Evolutionary conservation across 2,888 invertebrate species (phyloP), one percentile per base, ranked within the genome.

Genomic region (Cantharis rufa): DNA sequence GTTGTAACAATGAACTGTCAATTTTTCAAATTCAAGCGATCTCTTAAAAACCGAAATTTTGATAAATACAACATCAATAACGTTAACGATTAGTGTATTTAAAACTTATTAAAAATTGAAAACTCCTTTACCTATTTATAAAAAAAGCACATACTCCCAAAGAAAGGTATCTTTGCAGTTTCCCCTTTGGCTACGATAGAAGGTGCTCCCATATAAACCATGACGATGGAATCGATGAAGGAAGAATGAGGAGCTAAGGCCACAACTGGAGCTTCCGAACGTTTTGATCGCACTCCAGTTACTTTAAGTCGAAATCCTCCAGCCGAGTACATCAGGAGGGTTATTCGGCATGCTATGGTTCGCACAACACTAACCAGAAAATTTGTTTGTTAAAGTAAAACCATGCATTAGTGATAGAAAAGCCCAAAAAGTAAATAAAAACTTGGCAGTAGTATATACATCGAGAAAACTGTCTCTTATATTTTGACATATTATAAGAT

Each of bases 211-310:
- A 95, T 91, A 85, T 92, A 92, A 77, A 96, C 93, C 84, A 96
- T 94, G 83, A 95, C 92, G 80, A 97, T 91, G 78, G 95, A 94
- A 89, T 98, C 98, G 89, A 96, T 94, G 92, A 94, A 97, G 76
- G 95, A 93, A 62, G 97, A 97, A 88, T 98, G 98, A 3, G 98
- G 98, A 4, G 96, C 97, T 79, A 96, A 91, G 75, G 94, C 94
- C 80, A 97, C 89, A 81, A 98, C 93, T 1, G 97, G 96, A 4
- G 97, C 97, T 81, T 95, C 94, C 18, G 81, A 15, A 85, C 88
- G 88, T 86, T 86, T 86, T 90, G 87, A 88, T 89, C 90, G 72
- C 82, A 90, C 90, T 71, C 98, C 98, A 86, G 93, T 92, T 83
- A 94, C 91, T 83, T 91, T 92, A 81, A 97, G 92, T 85, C 95